Evolutionary conservation across 1,140 invertebrate genomes (phyloP), one percentile per base, ranked within the genome.

Genomic region (Euura lappo): DNA sequence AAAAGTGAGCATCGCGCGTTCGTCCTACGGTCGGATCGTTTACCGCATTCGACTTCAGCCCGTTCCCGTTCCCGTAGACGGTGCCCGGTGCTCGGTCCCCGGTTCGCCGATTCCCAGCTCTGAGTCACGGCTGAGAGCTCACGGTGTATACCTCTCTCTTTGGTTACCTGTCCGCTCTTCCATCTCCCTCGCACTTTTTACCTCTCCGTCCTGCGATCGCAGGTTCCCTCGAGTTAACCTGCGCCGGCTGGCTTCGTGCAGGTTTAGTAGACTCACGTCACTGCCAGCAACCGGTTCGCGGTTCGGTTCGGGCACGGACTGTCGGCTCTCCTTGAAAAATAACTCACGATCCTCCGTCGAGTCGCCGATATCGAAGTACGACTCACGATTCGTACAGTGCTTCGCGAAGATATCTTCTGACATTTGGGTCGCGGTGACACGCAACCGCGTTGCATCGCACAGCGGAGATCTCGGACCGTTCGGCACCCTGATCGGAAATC

Each of bases 171-270:
- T 2, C 5, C 51, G 47, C 69, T n/a, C 45, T 60, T 70, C 43
- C 0, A 28, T 28, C 28, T 51, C 68, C 72, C 64, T 69, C 46
- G 44, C 65, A 74, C 75, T 75, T 74, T 72, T 73, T 75, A 77
- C 74, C 72, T 74, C 71, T 72, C 73, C 70, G 71, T 71, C 6
- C 43, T 64, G 64, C 70, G 65, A 71, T 43, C 72, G 68, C 69
- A 83, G 85, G 83, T 87, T 86, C 86, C 85, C 85, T 87, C 85
- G 86, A 84, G 81, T 85, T 87, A 87, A 85, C 84, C 85, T 85
- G 81, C 81, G 81, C 79, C 80, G 79, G 76, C 84, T 86, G 86
- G 80, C 81, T 81, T 79, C 80, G 79, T 77, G 81, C 78, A 84
- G 81, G 74, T 83, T 88, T 83, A 88, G 86, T 88, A 87, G 81